Evolutionary conservation across 2,888 invertebrate genomes (phyloP).

Genomic region (Drosophila mercatorum): DNA sequence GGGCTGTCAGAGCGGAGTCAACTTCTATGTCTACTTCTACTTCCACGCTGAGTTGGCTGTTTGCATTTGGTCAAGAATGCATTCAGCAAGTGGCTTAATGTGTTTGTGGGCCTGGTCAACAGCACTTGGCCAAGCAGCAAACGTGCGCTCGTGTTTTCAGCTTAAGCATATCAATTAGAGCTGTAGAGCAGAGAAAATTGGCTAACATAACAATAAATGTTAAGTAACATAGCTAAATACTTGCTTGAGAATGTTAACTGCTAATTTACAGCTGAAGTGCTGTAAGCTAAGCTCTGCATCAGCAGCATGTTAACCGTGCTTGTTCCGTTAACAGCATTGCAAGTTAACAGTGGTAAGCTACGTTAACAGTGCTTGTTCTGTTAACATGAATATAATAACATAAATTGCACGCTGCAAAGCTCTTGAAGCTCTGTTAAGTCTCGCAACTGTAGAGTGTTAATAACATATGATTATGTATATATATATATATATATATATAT

Average conservation of each 20-base stretch:
- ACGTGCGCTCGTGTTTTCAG: conserved; percentile 1
- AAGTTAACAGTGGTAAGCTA: no score
- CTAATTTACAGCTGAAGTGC: no score
- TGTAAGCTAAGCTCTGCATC: no score
- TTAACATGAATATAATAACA: background rate
- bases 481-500: background rate
- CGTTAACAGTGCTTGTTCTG: background rate
- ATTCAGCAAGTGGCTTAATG: conserved; percentile 58
- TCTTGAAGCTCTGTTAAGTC: background rate
- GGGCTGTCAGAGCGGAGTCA: conserved; percentile 21
- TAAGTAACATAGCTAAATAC: no score
- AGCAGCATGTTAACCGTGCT: no score
- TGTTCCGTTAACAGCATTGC: background rate
- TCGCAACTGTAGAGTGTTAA: background rate
- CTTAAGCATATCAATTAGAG: conserved; percentile 55
- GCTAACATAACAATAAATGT: no score
- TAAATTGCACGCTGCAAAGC: background rate
- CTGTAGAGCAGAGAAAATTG: conserved; percentile 1
- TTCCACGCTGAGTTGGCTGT: conserved; percentile 30
- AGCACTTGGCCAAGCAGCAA: conserved; percentile 38
- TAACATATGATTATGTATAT: background rate
- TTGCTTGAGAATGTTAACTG: no score
- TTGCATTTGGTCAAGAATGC: conserved; percentile 59
- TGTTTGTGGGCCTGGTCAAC: conserved; percentile 39
- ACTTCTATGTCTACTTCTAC: conserved; percentile 25